Conservation (phyloP, 2,888 invertebrate species). For the Phlogophora meticulosa region DNA sequence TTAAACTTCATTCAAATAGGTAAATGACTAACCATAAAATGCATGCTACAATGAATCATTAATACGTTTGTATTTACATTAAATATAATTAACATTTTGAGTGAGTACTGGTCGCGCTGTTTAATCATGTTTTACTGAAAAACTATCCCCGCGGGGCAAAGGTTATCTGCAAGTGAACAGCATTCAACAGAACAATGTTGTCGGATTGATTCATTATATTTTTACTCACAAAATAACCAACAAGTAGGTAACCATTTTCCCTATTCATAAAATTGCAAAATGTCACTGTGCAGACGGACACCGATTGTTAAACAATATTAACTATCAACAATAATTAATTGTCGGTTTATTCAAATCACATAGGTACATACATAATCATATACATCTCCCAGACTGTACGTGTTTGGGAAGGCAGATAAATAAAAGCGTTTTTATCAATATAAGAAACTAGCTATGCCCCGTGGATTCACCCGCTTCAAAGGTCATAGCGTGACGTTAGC, state of each 20-base stretch:
- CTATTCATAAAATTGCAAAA: neutral
- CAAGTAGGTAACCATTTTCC: neutral
- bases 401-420: neutral
- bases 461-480: no score
- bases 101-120: constrained; percentile 14
- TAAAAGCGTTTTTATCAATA: neutral
- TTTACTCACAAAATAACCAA: neutral
- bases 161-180: constrained; percentile 7
- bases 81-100: neutral
- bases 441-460: neutral
- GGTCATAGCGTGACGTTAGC: no score
- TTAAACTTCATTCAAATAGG: neutral
- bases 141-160: constrained; percentile 17
- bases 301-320: neutral
- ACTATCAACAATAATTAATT: neutral
- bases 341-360: no score
- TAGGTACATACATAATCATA: no score
- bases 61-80: neutral
- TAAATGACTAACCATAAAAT: neutral
- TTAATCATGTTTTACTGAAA: constrained; percentile 19
- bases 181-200: neutral
- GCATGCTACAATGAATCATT: neutral
- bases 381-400: neutral
- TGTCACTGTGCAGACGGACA: neutral
- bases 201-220: neutral